Base-by-base conservation (phyloP, 2,888 invertebrate genomes). In the Minunthozetes semirufus region DNA sequence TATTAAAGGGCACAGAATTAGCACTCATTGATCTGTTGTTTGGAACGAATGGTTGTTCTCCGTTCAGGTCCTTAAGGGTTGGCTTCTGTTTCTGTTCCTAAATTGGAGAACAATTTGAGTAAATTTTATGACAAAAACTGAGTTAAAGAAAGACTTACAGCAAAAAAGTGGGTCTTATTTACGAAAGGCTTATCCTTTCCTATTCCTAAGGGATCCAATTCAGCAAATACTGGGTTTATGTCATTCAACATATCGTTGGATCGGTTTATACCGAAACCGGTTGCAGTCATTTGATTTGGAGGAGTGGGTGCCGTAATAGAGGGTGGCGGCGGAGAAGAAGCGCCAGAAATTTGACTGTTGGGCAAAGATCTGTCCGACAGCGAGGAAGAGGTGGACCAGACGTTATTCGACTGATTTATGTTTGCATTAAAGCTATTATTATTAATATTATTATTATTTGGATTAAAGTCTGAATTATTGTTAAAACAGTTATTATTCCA, bases 121-220 rank as follows among this genome's bases (percentile, higher is more conserved):
- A 53, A 53, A 38, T n/a, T 42, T 42, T 66, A 15, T 38, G 5
- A 66, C 1, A 66, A 2, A 59, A 27, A 59, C 9, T 1, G 13
- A 11, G n/a, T n/a, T n/a, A 59, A 27, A 38, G 9, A 27, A 66
- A 68, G 17, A 68, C 68, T 68, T 22, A 68, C 68, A 3, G 19
- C 42, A 87, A 94, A 94, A 87, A 94, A 94, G 85, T 93, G 92
- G 87, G 94, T 93, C 86, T 93, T 93, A 87, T 94, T 94, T 82
- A 94, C 89, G 86, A 93, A 94, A 78, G 94, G 94, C 85, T 91
- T 91, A 85, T 90, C 91, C 84, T 91, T 88, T 82, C 94, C 94
- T 82, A 94, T 88, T 82, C 94, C 94, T 82, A 94, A 86, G 77
- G 94, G 94, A 87, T 94, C 94, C 84, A 94, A 86, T 83, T 94